Base-by-base conservation (phyloP, 2,797 vertebrate species). In the Salarias fasciatus region DNA sequence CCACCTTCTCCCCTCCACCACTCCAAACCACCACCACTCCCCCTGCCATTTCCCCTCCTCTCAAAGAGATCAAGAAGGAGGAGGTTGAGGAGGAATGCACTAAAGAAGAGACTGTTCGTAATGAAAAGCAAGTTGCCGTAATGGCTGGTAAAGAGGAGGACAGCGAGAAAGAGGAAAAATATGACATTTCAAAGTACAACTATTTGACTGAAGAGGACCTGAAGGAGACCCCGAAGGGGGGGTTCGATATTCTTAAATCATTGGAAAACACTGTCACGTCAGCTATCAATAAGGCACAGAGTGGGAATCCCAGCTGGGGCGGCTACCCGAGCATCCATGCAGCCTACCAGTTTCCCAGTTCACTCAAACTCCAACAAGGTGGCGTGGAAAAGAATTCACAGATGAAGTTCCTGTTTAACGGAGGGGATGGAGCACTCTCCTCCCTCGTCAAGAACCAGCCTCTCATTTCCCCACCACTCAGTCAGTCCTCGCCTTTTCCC, bases 271-370 rank as follows among this genome's bases (percentile, higher is more conserved):
- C 98, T 0, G 97, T 99, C 72, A 95, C 96, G 0, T 97, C 96
- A 1, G 97, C 97, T 37, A 99, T 99, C 86, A 98, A 97, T 88
- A 99, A 99, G 91, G 98, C 97, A 37, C 97, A 99, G 92, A 98
- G 97, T 29, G 97, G 97, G 57, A 95, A 97, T 8, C 96, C 97
- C 5, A 98, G 95, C 83, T 99, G 98, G 97, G 96, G 98, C 1
- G 98, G 98, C 62, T 99, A 99, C 75, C 95, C 95, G 33, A 99
- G 98, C 88, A 99, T 99, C 84, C 98, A 99, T 2, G 98, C 98
- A 28, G 98, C 98, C 77, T 99, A 99, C 83, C 98, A 99, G 83
- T 95, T 99, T 64, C 97, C 95, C 35, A 95, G 93, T 75, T 94
- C 95, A 90, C 94, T 96, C 86, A 98, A 97, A 77, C 78, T 96